phyloP scores from a whole-genome alignment of 2,113 vertebrate genomes.

The Thryonomys swinderianus region DNA sequence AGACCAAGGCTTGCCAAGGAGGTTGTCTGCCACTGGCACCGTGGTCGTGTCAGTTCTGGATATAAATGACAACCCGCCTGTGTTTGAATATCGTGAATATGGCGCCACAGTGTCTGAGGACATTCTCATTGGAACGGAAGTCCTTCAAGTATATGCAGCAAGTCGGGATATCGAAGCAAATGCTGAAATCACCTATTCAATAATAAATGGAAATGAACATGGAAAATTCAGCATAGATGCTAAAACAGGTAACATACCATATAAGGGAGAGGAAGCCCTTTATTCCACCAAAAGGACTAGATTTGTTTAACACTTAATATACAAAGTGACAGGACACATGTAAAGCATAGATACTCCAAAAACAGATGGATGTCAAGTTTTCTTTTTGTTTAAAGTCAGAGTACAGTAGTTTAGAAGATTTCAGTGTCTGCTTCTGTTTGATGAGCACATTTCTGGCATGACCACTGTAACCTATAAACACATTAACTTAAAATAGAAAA shows the following conservation, averaged over 20 bases:
- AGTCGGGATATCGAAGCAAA: constrained; percentile 94
- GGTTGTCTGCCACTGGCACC: constrained; percentile 88
- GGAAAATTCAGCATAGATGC: constrained; percentile 95
- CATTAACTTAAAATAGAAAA: background rate
- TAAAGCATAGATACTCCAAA: background rate
- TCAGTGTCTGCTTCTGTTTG: background rate
- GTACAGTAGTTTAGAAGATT: background rate
- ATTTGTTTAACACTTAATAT: accelerated
- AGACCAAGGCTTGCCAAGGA: constrained; percentile 92
- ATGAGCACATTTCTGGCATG: background rate
- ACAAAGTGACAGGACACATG: background rate
- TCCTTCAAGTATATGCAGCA: constrained; percentile 95
- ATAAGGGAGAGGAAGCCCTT: background rate
- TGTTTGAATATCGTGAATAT: constrained; percentile 97
- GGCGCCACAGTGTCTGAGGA: constrained; percentile 92
- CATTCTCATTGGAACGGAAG: constrained; percentile 89
- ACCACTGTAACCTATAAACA: background rate
- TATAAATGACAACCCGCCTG: constrained; percentile 98
- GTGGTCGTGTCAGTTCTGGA: constrained; percentile 94
- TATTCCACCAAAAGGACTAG: background rate
- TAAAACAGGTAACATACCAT: constrained; percentile 88
- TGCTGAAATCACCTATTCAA: constrained; percentile 94
- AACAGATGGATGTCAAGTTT: background rate
- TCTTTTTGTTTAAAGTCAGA: background rate
- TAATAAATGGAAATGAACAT: constrained; percentile 96